Conservation (phyloP, 2,797 vertebrate genomes). For the Oceanodroma leucorhoa region DNA sequence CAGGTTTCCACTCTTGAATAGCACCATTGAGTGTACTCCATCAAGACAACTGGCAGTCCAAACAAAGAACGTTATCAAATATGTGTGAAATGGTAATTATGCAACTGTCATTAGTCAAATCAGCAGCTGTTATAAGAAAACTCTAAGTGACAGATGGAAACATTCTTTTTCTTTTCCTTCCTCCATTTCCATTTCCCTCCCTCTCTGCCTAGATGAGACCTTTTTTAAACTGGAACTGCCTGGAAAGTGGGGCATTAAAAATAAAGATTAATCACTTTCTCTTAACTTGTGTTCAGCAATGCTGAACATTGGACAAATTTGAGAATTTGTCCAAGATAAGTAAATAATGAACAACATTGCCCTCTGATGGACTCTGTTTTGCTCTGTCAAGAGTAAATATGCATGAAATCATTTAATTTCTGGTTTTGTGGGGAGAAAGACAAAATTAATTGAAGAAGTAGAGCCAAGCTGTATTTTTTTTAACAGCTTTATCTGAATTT, state of each 20-base stretch:
- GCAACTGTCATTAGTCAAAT: slow-evolving; percentile 46
- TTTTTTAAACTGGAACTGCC: not conserved
- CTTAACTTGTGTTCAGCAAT: not conserved
- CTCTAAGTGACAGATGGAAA: slow-evolving; percentile 33
- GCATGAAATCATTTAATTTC: not conserved
- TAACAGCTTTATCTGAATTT: not conserved
- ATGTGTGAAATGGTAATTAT: slow-evolving; percentile 37
- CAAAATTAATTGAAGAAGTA: not conserved
- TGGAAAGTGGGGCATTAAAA: not conserved
- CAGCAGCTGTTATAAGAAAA: slow-evolving; percentile 39
- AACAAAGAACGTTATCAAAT: slow-evolving; percentile 38
- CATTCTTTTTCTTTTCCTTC: slow-evolving; percentile 1
- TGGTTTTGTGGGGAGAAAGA: not conserved
- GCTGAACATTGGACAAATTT: too few species aligned
- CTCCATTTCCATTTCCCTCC: not conserved
- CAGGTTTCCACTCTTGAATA: slow-evolving; percentile 35
- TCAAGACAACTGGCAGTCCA: slow-evolving; percentile 27
- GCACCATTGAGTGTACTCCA: not conserved
- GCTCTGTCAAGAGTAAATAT: not conserved
- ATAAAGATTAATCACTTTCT: not conserved
- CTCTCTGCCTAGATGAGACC: not conserved
- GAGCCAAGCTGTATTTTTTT: not conserved
- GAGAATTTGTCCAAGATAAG: not conserved
- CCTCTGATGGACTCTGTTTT: not conserved
- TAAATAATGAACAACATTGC: not conserved